Base-by-base conservation (phyloP, 2,797 vertebrate species). In the Acipenser ruthenus region DNA sequence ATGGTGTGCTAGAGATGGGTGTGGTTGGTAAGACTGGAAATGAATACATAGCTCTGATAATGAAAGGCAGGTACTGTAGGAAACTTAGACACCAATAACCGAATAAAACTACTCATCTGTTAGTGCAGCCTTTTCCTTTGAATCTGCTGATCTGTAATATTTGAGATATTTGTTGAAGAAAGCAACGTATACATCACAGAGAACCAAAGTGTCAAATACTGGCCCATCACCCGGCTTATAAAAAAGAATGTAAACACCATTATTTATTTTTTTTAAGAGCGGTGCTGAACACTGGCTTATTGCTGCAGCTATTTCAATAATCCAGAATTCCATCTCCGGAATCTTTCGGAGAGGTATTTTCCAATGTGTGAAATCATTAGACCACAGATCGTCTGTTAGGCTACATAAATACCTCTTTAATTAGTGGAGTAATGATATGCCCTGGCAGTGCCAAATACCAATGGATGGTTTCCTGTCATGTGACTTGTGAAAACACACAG, bases 401-500 rank as follows among this genome's bases (percentile, higher is more conserved):
- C 52, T 12, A 47, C 8, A 12, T 47, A 7, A 8, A 23, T 48
- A 18, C 18, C n/a, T 51, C 50, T 6, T 51, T 68, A 65, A 77
- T 75, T 72, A 71, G 65, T 47, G 50, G 50, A 18, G 63, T 50
- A 49, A 51, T 66, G 71, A 75, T 64, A 50, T 50, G 18, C 58
- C 52, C 62, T 70, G 68, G 66, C 72, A 72, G 61, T 70, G 64
- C 67, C 65, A 73, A 70, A 60, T 55, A 65, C 11, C 64, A 51
- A 50, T 52, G 13, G 9, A 60, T 53, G 60, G 11, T 50, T 66
- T 71, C 64, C 67, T 60, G 59, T 59, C 67, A 72, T 53, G 67
- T 71, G 70, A 66, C 64, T 66, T 63, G 55, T 47, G 65, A 13
- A 67, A 63, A 63, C 50, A 62, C 50, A 56, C 11, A 58, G 11